Evolutionary conservation across 2,113 vertebrate species (phyloP), one percentile per base, ranked within the genome.

Genomic region (Apus apus): DNA sequence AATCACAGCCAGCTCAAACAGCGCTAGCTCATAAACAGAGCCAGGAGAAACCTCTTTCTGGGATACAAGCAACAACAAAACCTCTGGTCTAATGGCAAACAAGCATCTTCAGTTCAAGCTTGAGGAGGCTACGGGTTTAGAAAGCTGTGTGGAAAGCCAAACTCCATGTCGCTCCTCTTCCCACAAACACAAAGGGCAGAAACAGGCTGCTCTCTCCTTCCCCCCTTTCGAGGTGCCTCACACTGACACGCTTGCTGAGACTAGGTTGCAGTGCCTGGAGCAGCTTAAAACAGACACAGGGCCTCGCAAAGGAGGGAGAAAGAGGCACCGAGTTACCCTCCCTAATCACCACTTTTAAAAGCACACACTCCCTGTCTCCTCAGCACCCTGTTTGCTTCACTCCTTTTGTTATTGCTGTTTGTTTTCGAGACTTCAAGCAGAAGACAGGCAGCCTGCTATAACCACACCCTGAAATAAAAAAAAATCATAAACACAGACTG

Each of bases 1-100:
- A 81, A 40, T 86, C 94, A 85, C 65, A 65, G 76, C 81, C 84
- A 74, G 80, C 82, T 86, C 90, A 85, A 95, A 95, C 84, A 89
- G 81, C 74, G 13, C 87, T 21, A 57, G 51, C 75, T 79, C 81
- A 32, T 18, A 53, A 76, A 70, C 0, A 27, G 40, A 89, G 83
- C 80, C 75, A 68, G 71, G 21, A 91, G 68, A 80, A 79, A 73
- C 54, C 60, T 71, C 76, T 30, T 70, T 51, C 73, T 38, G 58
- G 58, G 75, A 85, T 20, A 85, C 51, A 58, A 61, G 70, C 87
- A 68, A 61, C 91, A 89, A 83, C 45, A 81, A 95, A 95, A 84
- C 61, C 82, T 72, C 79, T 34, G 75, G 22, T 89, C 72, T 71
- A 34, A 71, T 5, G n/a, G 93, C 89, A 86, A 97, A 93, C 85